Conservation (phyloP, 2,797 vertebrate genomes). For the Alfaro cultratus region DNA sequence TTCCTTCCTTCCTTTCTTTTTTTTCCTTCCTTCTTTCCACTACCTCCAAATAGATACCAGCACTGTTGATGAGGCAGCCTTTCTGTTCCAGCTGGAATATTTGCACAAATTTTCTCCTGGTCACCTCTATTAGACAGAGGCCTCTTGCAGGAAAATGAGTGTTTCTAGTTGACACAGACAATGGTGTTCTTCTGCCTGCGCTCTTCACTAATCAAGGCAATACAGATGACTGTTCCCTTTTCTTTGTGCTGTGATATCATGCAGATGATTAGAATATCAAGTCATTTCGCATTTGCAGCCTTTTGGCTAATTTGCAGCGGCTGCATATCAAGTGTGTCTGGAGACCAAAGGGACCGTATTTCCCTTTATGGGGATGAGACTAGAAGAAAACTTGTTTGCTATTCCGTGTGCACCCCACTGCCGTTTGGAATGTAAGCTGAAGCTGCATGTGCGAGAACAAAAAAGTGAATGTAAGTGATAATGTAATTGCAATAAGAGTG, state of each 20-base stretch:
- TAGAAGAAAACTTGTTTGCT: constrained; percentile 49
- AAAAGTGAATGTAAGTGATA: constrained; percentile 30
- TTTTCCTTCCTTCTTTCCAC: constrained; percentile 3
- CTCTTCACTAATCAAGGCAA: constrained; percentile 73
- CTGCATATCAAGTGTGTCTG: constrained; percentile 65
- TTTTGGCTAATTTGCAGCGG: constrained; percentile 70
- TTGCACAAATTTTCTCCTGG: constrained; percentile 67
- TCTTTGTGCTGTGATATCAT: constrained; percentile 66
- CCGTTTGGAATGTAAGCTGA: constrained; percentile 33
- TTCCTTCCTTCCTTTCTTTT: constrained; percentile 3
- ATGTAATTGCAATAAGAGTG: constrained; percentile 41
- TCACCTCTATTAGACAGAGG: constrained; percentile 59
- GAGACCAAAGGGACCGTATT: constrained; percentile 43
- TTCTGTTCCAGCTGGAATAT: constrained; percentile 64
- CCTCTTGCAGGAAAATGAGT: constrained; percentile 62
- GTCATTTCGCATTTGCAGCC: constrained; percentile 61
- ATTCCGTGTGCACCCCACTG: constrained; percentile 37
- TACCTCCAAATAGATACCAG: constrained; percentile 54
- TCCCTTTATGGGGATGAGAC: constrained; percentile 40
- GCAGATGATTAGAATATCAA: constrained; percentile 76
- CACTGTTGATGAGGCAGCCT: constrained; percentile 63
- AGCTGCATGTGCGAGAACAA: constrained; percentile 8
- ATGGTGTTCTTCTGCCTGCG: constrained; percentile 66
- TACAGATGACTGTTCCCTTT: constrained; percentile 71
- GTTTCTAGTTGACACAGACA: constrained; percentile 61